Evolutionary conservation across 2,113 vertebrate genomes (phyloP), one percentile per base, ranked within the genome.

Genomic region (Cisticola juncidis): DNA sequence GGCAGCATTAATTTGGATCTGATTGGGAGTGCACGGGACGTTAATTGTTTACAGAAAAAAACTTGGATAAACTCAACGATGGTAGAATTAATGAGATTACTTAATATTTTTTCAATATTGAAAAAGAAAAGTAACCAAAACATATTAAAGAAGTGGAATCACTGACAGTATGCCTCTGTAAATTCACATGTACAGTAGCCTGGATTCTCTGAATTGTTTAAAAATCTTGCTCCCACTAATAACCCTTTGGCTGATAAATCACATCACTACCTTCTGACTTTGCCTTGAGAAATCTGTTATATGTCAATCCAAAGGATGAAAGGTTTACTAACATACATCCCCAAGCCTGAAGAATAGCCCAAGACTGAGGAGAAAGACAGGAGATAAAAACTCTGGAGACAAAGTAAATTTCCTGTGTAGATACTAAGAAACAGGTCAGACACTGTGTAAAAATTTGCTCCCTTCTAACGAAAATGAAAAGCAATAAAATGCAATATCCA

Each of bases 161-260:
- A 70, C 24, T 1, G 7, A 9, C 5, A 42, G 1, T 3, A 0
- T 65, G 8, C 5, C 22, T 69, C 50, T 76, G n/a, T 20, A 79
- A 76, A 82, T 36, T 79, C 24, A 57, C 2, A 4, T 18, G 9
- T 40, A 29, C 9, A 36, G 24, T 33, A 42, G 4, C 2, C 25
- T 64, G 16, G 7, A 68, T 57, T 10, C 23, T 65, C n/a, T 21
- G 31, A 72, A 61, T 26, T 66, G 20, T 78, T 89, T 57, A 72
- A 50, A 84, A 85, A 65, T 54, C 35, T 61, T 68, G 16, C 2
- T 76, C 16, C 8, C 9, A 47, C 22, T 1, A 2, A 23, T 48
- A 81, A 40, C 3, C 8, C 9, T 68, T 82, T 53, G 15, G 12
- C 9, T 77, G 64, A 3, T 40, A 89, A 64, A 4, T 57, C 36